Conservation (phyloP, 2,113 vertebrate species). For the Melanocharis versteri region DNA sequence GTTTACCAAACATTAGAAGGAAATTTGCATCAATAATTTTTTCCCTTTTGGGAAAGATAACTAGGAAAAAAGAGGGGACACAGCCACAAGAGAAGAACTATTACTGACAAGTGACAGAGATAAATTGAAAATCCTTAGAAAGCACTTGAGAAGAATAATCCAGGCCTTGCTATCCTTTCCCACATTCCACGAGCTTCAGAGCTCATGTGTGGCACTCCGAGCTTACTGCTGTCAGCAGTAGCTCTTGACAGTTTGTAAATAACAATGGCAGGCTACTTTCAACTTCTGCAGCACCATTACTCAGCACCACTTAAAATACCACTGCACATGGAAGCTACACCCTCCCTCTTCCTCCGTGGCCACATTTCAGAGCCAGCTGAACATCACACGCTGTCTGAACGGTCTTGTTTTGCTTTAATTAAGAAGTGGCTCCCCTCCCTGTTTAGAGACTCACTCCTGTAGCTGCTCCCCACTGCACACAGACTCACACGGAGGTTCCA, state of each 20-base stretch:
- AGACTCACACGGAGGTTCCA: background rate
- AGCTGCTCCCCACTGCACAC: background rate
- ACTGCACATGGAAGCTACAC: background rate
- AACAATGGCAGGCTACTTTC: background rate
- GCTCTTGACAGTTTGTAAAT: background rate
- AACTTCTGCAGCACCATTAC: background rate
- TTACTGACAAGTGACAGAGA: background rate
- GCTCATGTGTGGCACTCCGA: background rate
- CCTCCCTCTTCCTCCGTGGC: background rate
- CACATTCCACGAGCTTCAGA: background rate
- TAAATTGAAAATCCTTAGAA: background rate
- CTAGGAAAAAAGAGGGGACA: background rate
- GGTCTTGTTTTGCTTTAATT: background rate
- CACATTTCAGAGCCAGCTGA: background rate
- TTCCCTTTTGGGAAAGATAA: background rate
- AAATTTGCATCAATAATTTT: background rate
- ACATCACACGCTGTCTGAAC: accelerated
- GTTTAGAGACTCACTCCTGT: background rate
- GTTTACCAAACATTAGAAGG: background rate
- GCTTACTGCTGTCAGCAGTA: background rate
- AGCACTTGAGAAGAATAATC: background rate
- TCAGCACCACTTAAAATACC: background rate
- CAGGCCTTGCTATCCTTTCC: background rate
- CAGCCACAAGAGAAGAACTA: background rate
- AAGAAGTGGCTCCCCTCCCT: background rate